phyloP scores from a whole-genome alignment of 2,888 invertebrate species.

The Meta bourneti region DNA sequence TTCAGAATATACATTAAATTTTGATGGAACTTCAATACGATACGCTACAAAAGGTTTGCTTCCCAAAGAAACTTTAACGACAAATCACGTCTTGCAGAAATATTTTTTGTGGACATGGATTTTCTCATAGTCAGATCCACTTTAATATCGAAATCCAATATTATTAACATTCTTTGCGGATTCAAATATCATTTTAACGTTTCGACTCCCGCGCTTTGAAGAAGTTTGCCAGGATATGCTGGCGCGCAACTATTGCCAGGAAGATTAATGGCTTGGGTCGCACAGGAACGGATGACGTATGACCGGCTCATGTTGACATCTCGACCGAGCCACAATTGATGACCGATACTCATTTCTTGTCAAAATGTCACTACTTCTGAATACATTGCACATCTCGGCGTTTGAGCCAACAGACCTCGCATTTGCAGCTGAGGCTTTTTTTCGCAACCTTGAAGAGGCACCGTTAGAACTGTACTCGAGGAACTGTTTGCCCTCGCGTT shows the following conservation, averaged over 20 bases:
- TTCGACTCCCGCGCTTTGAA: constrained; percentile 16
- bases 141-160: constrained; percentile 3
- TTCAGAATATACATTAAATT: background rate
- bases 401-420: background rate
- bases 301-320: constrained; percentile 65
- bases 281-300: constrained; percentile 55
- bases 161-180: background rate
- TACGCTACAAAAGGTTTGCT: background rate
- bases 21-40: background rate
- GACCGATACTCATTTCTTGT: constrained; percentile 67
- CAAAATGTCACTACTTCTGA: constrained; percentile 60
- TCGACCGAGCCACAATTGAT: constrained; percentile 65
- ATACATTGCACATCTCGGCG: constrained; percentile 48
- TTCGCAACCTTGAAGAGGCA: background rate
- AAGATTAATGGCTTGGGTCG: constrained; percentile 60
- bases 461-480: background rate
- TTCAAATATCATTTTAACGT: constrained; percentile 21
- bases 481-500: background rate
- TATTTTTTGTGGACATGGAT: background rate
- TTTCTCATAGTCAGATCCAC: background rate
- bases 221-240: background rate
- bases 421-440: background rate
- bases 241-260: constrained; percentile 3
- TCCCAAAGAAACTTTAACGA: background rate
- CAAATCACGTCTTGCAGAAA: background rate